Evolutionary conservation across 2,888 invertebrate genomes (phyloP), one percentile per base, ranked within the genome.

Genomic region (Athetis lepigone): DNA sequence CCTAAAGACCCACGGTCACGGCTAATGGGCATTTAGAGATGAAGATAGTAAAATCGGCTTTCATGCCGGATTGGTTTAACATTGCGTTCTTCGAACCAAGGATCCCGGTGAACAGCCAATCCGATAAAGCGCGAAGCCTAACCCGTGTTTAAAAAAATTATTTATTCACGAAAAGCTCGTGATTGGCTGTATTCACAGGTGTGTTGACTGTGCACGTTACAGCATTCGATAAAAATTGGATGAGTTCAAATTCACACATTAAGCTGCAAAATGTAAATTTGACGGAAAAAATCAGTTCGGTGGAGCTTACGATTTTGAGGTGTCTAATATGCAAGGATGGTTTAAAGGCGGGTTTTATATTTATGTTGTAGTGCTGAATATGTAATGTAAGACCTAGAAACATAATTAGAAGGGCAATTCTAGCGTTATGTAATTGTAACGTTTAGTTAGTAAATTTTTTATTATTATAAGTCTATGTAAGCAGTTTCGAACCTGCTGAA

Each of bases 231-330:
- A 40, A 59, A 29, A 50, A 59, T 45, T 59, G 43, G 43, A 58
- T 50, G 59, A 39, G 37, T 49, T 23, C 42, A 25, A 54, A 54
- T 58, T 58, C 23, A n/a, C 52, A 51, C 33, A 58, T 13, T 36
- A 25, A 36, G 33, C 42, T n/a, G 36, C 54, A 59, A 43, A 54
- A 59, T 42, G 25, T 54, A 58, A 58, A 58, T 42, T 25, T 19
- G 25, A 36, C 58, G 19, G 29, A n/a, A n/a, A 42, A 42, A 54
- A 25, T 54, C 18, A n/a, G 23, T 54, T 40, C 21, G 9, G 19
- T 19, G 27, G 39, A 29, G 39, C 21, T 9, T 6, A 49, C 16
- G 27, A 50, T 57, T 50, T 29, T 21, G 3, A 16, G 18, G 16
- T 13, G 4, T 4, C 23, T n/a, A 18, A 46, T 7, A n/a, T 36